Percentiles rank a stretch among this genome's conserved stretches.
phyloP scores from a whole-genome alignment of 2,797 vertebrate species.

The Crocodylus rhombifer region DNA sequence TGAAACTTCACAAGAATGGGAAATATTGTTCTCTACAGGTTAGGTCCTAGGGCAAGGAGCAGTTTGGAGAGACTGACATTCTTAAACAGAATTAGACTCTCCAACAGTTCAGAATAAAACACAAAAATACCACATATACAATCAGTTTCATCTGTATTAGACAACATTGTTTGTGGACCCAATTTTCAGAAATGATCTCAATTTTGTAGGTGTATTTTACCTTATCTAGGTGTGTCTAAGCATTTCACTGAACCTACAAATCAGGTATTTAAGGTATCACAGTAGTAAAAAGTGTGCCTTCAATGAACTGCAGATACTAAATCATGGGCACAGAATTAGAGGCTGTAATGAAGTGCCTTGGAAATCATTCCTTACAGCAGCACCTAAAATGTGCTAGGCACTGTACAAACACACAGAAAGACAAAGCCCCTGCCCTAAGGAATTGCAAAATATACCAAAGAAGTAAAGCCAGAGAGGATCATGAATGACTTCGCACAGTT shows the following conservation, averaged over 20 bases:
- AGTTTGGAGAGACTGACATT: conserved; percentile 41
- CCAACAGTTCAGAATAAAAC: conserved; percentile 1
- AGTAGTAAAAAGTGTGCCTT: background rate
- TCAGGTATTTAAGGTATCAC: background rate
- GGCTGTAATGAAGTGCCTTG: background rate
- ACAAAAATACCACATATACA: background rate
- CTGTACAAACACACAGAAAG: background rate
- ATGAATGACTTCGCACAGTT: background rate
- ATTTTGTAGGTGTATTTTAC: background rate
- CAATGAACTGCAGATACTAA: background rate
- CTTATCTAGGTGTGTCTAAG: background rate
- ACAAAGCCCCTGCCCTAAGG: background rate
- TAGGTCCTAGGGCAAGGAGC: conserved; percentile 57
- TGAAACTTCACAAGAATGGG: conserved; percentile 58
- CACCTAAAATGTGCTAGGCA: background rate
- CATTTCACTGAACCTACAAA: background rate
- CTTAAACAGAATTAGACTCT: conserved; percentile 23
- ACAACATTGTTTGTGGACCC: background rate
- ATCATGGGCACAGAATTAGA: background rate
- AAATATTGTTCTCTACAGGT: conserved; percentile 48
- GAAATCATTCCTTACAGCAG: background rate
- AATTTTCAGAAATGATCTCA: background rate
- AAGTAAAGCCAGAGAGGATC: background rate
- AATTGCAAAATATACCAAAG: background rate
- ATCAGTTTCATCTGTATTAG: background rate